Evolutionary conservation across 2,113 vertebrate species (phyloP).

Genomic region (Ahaetulla prasina): DNA sequence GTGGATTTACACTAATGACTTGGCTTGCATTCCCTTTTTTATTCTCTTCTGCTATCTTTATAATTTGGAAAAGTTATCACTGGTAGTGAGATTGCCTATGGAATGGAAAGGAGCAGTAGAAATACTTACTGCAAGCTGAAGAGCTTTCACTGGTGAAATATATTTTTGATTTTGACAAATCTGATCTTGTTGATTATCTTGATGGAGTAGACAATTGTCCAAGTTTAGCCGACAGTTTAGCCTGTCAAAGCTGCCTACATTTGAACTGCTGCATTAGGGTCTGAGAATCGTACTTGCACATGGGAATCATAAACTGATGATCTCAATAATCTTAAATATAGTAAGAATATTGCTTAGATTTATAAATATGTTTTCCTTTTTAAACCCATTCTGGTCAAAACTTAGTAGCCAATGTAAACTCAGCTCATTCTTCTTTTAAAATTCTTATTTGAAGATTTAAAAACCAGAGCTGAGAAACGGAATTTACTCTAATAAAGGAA

Average conservation of each 20-base stretch:
- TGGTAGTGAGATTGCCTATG: background rate
- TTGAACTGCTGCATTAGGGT: background rate
- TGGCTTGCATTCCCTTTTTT: background rate
- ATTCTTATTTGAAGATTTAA: conserved; percentile 38
- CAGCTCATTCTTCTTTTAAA: conserved; percentile 24
- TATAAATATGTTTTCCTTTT: background rate
- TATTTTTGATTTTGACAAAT: background rate
- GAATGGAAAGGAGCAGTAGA: background rate
- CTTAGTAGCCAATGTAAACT: conserved; percentile 14
- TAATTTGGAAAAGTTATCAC: background rate
- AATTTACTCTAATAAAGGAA: conserved; percentile 19
- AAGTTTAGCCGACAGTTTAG: background rate
- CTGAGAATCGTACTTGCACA: background rate
- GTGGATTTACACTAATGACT: background rate
- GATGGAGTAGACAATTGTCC: background rate
- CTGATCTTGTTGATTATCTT: background rate
- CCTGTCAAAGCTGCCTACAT: background rate
- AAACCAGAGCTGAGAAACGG: conserved; percentile 15
- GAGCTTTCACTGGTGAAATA: background rate
- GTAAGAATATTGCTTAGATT: background rate
- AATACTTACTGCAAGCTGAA: background rate
- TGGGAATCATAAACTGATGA: background rate
- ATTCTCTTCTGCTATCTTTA: background rate
- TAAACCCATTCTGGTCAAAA: conserved; percentile 1
- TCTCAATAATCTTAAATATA: background rate